These are phyloP conservation scores for Thunnus albacares DNA, from an alignment of 2,797 vertebrate genomes.

Conservation along the genomic window DNA sequence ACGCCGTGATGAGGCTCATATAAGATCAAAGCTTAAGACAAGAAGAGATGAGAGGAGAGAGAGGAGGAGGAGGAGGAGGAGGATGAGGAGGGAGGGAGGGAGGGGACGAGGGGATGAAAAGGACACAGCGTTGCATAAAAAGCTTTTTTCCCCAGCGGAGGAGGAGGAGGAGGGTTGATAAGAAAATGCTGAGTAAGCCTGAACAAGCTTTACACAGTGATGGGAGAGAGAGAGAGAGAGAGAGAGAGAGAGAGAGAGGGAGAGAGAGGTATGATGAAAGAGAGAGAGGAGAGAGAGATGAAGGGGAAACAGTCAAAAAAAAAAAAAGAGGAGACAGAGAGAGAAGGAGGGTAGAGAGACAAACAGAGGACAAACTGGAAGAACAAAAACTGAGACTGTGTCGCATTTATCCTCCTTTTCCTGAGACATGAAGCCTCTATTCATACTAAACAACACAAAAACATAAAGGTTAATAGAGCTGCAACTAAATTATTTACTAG, in stretches of 20 bases:
- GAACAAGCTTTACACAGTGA: constrained; percentile 46
- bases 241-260: no score
- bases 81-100: no score
- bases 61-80: neutral
- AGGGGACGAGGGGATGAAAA: constrained; percentile 17
- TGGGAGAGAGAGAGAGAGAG: neutral
- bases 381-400: no score
- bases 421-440: no score
- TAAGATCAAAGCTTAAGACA: constrained; percentile 29
- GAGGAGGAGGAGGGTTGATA: constrained; percentile 43
- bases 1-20: constrained; percentile 12
- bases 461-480: no score
- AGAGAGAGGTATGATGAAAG: neutral
- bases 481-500: no score
- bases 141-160: constrained; percentile 21
- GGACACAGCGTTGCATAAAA: constrained; percentile 52
- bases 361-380: no score
- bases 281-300: neutral
- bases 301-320: neutral
- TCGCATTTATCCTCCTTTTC: no score
- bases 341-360: no score
- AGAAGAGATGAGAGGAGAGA: neutral
- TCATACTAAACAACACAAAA: no score
- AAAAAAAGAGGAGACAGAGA: neutral
- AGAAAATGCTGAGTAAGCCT: constrained; percentile 69